Conservation (phyloP, 2,113 vertebrate species). For the Petrocephalus zakoni region DNA sequence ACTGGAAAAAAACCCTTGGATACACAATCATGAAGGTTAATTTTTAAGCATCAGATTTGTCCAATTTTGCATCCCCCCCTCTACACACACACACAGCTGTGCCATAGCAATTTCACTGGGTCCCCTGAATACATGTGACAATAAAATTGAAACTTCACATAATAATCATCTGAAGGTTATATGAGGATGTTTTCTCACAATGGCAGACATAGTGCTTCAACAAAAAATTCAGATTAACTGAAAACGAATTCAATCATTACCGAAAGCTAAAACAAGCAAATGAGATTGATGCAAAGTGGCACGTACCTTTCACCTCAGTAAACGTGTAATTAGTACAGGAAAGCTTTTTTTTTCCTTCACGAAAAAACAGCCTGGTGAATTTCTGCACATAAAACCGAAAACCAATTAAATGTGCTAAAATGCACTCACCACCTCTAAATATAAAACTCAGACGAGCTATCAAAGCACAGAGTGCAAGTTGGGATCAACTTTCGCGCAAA, state of each 20-base stretch:
- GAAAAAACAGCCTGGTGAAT: neutral
- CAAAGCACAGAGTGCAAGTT: neutral
- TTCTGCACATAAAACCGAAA: neutral
- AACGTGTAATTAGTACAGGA: neutral
- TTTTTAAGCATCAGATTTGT: neutral
- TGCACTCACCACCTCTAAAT: neutral
- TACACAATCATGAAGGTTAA: neutral
- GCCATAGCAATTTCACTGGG: neutral
- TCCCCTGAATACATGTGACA: neutral
- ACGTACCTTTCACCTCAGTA: neutral
- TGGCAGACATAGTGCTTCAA: neutral
- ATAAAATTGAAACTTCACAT: neutral
- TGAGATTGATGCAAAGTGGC: neutral
- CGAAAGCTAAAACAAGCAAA: neutral
- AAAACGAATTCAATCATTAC: neutral
- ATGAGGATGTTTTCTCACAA: neutral
- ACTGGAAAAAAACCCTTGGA: too few species aligned
- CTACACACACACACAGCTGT: neutral
- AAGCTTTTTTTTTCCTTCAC: neutral
- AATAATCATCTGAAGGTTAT: neutral
- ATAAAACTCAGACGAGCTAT: neutral
- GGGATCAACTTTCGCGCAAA: neutral
- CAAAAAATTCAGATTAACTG: neutral
- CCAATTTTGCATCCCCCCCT: neutral
- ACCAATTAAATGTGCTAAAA: neutral